A percentile compares a stretch with the other conserved stretches of the same genome.
Conservation (phyloP, 2,113 vertebrate species). For the Cyprinodon variegatus region DNA sequence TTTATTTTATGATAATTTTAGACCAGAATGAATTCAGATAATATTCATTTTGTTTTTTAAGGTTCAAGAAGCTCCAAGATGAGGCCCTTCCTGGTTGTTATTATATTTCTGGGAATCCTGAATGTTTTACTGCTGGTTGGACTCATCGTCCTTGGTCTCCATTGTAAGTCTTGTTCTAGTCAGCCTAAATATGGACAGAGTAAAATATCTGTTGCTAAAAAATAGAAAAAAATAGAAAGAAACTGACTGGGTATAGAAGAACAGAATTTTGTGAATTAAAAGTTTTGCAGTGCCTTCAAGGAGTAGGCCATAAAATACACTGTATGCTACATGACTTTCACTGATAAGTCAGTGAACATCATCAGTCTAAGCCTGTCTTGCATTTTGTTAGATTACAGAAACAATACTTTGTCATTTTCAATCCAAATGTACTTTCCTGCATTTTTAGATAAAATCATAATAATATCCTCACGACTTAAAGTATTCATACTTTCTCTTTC, state of each 20-base stretch:
- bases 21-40: background rate
- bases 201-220: background rate
- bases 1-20: background rate
- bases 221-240: background rate
- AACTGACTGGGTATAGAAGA: background rate
- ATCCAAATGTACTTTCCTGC: too few relatives aligned
- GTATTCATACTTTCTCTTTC: too few relatives aligned
- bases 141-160: slow-evolving; percentile 16
- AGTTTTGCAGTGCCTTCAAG: background rate
- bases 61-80: background rate
- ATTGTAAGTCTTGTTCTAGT: slow-evolving; percentile 20
- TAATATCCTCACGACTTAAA: too few relatives aligned
- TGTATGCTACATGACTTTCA: background rate
- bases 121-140: slow-evolving; percentile 24
- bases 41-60: slow-evolving; percentile 1
- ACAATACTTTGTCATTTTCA: background rate
- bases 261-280: background rate
- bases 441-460: too few relatives aligned
- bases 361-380: background rate
- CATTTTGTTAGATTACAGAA: background rate
- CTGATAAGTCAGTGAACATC: background rate
- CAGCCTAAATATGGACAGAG: background rate
- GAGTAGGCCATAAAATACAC: too few relatives aligned
- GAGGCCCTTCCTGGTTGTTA: background rate
- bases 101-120: slow-evolving; percentile 28